Base-by-base conservation (phyloP, 2,888 invertebrate species). In the Cantharis nigra region DNA sequence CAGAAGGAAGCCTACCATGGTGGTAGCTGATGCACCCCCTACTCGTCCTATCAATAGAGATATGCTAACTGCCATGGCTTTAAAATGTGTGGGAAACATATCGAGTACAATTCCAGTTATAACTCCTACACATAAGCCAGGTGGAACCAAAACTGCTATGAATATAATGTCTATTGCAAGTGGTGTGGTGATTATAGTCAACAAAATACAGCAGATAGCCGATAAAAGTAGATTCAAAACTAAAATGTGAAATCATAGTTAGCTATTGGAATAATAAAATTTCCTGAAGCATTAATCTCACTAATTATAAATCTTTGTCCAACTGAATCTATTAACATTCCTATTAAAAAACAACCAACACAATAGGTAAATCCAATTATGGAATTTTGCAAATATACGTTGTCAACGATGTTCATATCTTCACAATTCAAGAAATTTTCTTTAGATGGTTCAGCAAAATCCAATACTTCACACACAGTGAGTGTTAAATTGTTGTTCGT, bases 51-150 rank as follows among this genome's bases (percentile, higher is more conserved):
- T 90, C 87, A 92, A 91, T 67, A 93, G 91, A 23, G 91, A 91
- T 87, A 92, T 89, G 80, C 92, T 93, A 0, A 93, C 90, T 0
- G 93, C 92, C 67, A 93, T 89, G 0, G 91, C 93, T 82, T 92
- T 92, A 9, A 87, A 83, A 49, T 80, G 80, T 3, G 88, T 88
- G 0, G 88, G 88, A 81, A 87, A 88, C 26, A 88, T 79, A 70
- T 87, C 87, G n/a, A 88, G 86, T 5, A 84, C 86, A 16, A 87
- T 85, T 74, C 82, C 78, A 78, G 82, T 85, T 3, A 85, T 78
- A 16, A 86, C 80, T n/a, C 81, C 77, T 2, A 84, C 84, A 69
- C 82, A 80, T 20, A 86, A 76, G 4, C 86, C 86, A 16, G 84
- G 83, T 28, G 83, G 70, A 3, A 82, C 81, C 49, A 86, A 74